Evolutionary conservation across 1,140 invertebrate species (phyloP).

Genomic region (Luehdorfia chinensis): DNA sequence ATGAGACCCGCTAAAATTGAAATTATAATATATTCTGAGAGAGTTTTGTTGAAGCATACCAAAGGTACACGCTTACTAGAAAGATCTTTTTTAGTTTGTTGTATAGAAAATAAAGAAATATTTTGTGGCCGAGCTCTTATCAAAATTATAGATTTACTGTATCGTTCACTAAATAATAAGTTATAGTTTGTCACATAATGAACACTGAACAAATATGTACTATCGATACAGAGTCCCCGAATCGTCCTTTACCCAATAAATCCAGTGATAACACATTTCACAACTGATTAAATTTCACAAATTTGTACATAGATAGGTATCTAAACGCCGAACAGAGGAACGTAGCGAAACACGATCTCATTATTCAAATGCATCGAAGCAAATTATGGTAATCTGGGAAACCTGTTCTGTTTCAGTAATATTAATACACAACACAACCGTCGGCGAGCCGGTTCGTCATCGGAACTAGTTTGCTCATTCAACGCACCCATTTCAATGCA

Average conservation of each 20-base stretch:
- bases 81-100: neutral
- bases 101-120: neutral
- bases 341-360: constrained; percentile 64
- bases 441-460: constrained; percentile 29
- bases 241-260: constrained; percentile 13
- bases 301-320: constrained; percentile 31
- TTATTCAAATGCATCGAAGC: constrained; percentile 76
- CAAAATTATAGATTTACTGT: no score
- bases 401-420: constrained; percentile 73
- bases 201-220: no score
- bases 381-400: constrained; percentile 75
- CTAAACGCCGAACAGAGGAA: constrained; percentile 37
- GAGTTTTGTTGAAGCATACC: constrained; percentile 18
- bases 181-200: no score
- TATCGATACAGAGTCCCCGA: no score
- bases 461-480: constrained; percentile 27
- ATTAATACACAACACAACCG: constrained; percentile 70
- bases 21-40: constrained; percentile 32
- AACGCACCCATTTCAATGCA: neutral
- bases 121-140: no score
- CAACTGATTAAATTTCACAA: constrained; percentile 42
- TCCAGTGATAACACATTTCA: constrained; percentile 34
- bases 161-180: no score
- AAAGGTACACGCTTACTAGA: no score
- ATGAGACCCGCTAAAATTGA: constrained; percentile 30